Evolutionary conservation across 2,797 vertebrate species (phyloP).

Genomic region (Platyrinchus mystaceus): DNA sequence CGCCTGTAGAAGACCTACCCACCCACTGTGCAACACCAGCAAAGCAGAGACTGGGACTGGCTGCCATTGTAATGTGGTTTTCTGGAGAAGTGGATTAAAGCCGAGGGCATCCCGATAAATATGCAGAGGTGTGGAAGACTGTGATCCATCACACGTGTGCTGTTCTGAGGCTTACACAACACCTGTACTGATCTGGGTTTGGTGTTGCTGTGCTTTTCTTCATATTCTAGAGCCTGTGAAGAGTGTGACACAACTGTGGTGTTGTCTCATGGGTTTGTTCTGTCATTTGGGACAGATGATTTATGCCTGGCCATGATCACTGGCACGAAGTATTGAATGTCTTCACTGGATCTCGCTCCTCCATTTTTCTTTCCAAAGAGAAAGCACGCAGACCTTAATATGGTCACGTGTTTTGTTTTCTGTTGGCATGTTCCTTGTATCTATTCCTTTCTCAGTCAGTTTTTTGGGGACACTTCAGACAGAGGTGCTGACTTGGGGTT

Average conservation of each 20-base stretch:
- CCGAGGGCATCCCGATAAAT: neutral
- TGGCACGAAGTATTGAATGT: neutral
- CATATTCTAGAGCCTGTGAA: neutral
- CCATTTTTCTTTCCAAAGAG: neutral
- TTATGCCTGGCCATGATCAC: neutral
- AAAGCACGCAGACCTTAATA: neutral
- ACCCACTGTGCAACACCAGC: neutral
- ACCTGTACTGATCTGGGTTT: neutral
- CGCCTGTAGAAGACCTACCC: neutral
- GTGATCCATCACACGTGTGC: fast-evolving
- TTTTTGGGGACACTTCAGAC: neutral
- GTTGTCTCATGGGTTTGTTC: neutral
- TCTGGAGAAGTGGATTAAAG: neutral
- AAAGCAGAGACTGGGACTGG: neutral
- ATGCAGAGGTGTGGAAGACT: neutral
- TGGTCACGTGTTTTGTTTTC: neutral
- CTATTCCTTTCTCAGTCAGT: neutral
- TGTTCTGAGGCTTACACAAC: neutral
- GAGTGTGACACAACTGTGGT: neutral
- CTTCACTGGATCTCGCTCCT: neutral
- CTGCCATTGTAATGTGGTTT: neutral
- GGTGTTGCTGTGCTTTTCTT: neutral
- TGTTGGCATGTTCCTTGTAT: neutral
- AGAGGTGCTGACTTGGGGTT: neutral
- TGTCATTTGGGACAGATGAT: neutral